phyloP scores from a whole-genome alignment of 2,113 vertebrate species.

The Psittacula cyanocephala region DNA sequence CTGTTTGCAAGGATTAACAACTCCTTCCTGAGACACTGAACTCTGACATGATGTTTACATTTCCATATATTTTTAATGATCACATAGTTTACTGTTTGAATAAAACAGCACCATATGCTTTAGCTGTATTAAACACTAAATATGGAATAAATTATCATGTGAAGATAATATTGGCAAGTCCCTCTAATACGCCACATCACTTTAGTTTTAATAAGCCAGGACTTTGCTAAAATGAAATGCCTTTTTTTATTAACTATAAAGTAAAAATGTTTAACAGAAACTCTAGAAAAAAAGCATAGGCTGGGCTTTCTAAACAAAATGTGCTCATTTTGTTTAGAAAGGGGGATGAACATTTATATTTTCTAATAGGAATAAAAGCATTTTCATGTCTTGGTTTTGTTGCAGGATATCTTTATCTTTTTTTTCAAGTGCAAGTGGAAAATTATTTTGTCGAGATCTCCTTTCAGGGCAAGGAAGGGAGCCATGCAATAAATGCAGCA shows the following conservation, averaged over 20 bases:
- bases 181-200: neutral
- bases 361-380: neutral
- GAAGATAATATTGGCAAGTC: conserved; percentile 15
- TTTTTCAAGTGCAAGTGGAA: neutral
- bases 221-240: conserved; percentile 19
- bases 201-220: neutral
- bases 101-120: conserved; percentile 26
- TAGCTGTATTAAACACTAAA: neutral
- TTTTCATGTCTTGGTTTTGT: neutral
- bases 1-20: conserved; percentile 25
- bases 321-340: neutral
- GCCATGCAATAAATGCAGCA: neutral
- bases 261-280: neutral
- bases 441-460: neutral
- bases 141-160: conserved; percentile 30
- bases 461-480: neutral
- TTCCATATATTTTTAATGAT: conserved; percentile 60
- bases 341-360: neutral
- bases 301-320: neutral
- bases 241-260: conserved; percentile 30
- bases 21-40: conserved; percentile 21
- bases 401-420: neutral
- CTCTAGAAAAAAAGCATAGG: neutral
- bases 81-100: conserved; percentile 21
- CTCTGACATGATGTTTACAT: conserved; percentile 38